Percentiles rank a stretch among this genome's conserved stretches.
phyloP scores from a whole-genome alignment of 2,113 vertebrate species.

The human (Homo sapiens) region GRCh38 chr3:195472001-195472500 shows the following conservation, averaged over 20 bases:
- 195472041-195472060: background rate
- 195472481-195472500: constrained; percentile 45
- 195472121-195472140: background rate
- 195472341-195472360: constrained; percentile 45
- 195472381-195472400: constrained; percentile 66
- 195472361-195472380: constrained; percentile 60
- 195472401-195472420: constrained; percentile 24
- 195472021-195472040: background rate
- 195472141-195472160: background rate
- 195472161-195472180: background rate
- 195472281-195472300: constrained; percentile 23
- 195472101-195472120: background rate
- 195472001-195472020: constrained; percentile 13
- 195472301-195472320: constrained; percentile 39
- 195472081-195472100: background rate
- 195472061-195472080: background rate
- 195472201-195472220: background rate
- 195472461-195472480: constrained; percentile 42
- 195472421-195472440: constrained; percentile 35
- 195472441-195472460: background rate
- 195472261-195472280: background rate
- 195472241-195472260: background rate
- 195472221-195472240: background rate
- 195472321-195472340: constrained; percentile 56
- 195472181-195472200: background rate